A percentile compares a stretch with the other conserved stretches of the same genome.
Evolutionary conservation across 2,113 vertebrate genomes (phyloP).

Genomic region (Tenrec ecaudatus): DNA sequence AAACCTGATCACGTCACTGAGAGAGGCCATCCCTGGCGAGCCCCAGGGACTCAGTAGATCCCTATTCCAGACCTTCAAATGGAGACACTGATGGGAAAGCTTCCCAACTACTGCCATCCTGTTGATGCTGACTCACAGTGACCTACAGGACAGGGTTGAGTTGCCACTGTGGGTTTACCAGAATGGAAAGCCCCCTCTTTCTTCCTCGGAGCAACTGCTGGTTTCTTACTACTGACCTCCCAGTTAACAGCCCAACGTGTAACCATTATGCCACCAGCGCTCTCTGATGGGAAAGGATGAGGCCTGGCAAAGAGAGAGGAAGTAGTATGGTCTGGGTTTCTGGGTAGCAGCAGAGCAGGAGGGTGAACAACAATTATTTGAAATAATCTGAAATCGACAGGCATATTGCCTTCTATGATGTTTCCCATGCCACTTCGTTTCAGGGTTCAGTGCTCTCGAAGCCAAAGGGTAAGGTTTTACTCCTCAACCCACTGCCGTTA

Average conservation of each 20-base stretch:
- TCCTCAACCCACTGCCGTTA: no score
- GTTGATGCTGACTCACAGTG: no score
- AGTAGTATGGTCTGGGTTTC: neutral
- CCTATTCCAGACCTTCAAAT: neutral
- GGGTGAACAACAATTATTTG: neutral
- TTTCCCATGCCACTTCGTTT: neutral
- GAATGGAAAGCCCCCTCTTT: no score
- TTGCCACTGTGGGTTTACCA: no score
- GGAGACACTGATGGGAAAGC: no score
- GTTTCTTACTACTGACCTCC: no score
- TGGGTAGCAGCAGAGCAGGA: neutral
- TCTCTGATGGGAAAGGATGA: neutral
- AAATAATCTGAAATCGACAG: neutral
- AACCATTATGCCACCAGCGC: no score
- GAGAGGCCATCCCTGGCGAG: neutral
- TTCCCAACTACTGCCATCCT: no score
- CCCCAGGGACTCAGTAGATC: neutral
- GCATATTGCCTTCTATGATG: neutral
- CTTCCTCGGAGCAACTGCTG: no score
- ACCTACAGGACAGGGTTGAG: no score
- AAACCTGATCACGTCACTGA: neutral
- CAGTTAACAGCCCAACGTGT: no score
- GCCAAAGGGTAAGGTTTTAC: neutral
- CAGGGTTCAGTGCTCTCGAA: neutral
- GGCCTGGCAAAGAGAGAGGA: neutral